Evolutionary conservation across 2,113 vertebrate species (phyloP), one percentile per base, ranked within the genome.

Genomic region (Rhadina sibilatrix): DNA sequence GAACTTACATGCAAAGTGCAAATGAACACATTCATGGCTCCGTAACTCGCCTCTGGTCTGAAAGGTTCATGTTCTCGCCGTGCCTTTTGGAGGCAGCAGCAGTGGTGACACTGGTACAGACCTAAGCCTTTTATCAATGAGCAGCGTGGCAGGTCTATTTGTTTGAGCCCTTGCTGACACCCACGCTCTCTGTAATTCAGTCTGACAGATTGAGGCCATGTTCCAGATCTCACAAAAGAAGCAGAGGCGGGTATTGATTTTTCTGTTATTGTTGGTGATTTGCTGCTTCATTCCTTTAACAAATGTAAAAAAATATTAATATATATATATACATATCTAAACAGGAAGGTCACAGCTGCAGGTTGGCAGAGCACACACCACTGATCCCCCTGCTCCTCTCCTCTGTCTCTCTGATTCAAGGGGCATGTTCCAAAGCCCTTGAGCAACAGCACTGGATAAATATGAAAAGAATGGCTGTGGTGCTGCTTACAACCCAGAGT

Each of bases 191-290:
- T 96, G 98, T 97, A 98, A 98, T 98, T 97, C 83, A 96, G 95
- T 92, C 94, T 98, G 98, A 98, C 98, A 99, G 98, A 99, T 99
- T 98, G 97, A 98, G 98, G 98, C 97, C 98, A 97, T 71, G 94
- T 96, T 98, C 97, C 96, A 98, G 97, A 97, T 96, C 97, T 98
- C 98, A 98, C 98, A 98, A 98, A 99, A 98, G 97, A 97, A 95
- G 95, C 89, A 90, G 96, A 97, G 97, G 97, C 89, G 91, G 96
- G 78, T 98, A 99, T 98, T 98, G 98, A 99, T 98, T 97, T 96
- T 96, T 92, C 95, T 97, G 97, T 98, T 98, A 98, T 97, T 98
- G 93, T 95, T 91, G 97, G 94, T 97, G 97, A 98, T 98, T 97
- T 98, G 97, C 96, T 94, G 82, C 95, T 96, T 95, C 90, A 77